These are phyloP conservation scores for Agrenia bidenticulata DNA, from an alignment of 2,888 invertebrate genomes.

Conservation along the genomic window DNA sequence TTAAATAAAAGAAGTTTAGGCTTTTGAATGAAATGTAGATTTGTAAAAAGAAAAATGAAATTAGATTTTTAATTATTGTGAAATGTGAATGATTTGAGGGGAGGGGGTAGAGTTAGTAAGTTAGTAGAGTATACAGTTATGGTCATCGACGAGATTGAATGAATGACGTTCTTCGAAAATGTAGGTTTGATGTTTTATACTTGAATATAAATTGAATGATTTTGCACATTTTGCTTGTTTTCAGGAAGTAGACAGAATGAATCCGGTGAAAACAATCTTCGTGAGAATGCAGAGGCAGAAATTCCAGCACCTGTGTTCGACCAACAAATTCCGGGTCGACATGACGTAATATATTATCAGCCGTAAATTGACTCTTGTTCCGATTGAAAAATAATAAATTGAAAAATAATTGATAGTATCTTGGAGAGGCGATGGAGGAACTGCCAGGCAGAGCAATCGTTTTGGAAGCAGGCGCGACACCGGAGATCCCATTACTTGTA, in stretches of 20 bases:
- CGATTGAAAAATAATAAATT: not conserved
- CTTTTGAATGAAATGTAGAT: no score
- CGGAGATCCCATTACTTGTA: conserved; percentile 63
- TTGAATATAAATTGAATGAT: conserved; percentile 3
- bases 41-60: no score
- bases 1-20: no score
- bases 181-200: not conserved
- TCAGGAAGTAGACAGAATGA: conserved; percentile 8
- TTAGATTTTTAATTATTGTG: no score
- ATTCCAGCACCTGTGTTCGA: conserved; percentile 38
- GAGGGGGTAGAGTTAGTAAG: no score
- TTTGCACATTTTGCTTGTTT: not conserved
- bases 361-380: not conserved
- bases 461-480: conserved; percentile 61
- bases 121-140: no score
- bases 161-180: not conserved
- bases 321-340: conserved; percentile 46
- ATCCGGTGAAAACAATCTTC: conserved; percentile 19
- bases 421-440: conserved; percentile 64
- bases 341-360: conserved; percentile 33
- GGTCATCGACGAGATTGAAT: not conserved
- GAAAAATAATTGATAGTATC: conserved; percentile 58
- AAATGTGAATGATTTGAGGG: no score
- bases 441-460: conserved; percentile 67
- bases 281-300: conserved; percentile 8